These are phyloP conservation scores for Hycleus phaleratus DNA, from an alignment of 1,140 invertebrate genomes.

Conservation along the genomic window DNA sequence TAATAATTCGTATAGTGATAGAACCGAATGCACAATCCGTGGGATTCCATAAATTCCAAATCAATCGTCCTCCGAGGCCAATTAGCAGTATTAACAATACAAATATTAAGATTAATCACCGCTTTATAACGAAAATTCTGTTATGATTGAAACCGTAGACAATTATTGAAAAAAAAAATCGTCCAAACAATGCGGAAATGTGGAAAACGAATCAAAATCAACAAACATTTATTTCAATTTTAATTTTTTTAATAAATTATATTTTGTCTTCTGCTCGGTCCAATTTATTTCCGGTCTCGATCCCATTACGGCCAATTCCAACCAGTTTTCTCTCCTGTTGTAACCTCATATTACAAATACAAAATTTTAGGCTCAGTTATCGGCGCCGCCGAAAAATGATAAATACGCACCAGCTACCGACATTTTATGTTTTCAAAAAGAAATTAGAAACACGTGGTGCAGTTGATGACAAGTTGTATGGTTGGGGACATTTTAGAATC, in stretches of 20 bases:
- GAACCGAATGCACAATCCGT: neutral
- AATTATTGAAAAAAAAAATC: no score
- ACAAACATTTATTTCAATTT: slow-evolving; percentile 3
- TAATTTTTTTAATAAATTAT: slow-evolving; percentile 2
- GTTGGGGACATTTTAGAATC: no score
- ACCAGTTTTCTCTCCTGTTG: no score
- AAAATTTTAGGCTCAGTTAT: neutral
- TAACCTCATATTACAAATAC: no score
- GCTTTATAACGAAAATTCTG: neutral
- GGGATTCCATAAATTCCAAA: slow-evolving; percentile 8
- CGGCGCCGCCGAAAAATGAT: neutral
- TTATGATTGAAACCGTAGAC: no score
- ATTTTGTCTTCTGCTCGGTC: neutral
- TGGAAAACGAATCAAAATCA: slow-evolving; percentile 3
- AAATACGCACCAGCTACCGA: neutral
- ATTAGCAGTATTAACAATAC: slow-evolving; percentile 10
- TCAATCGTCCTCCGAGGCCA: slow-evolving; percentile 10
- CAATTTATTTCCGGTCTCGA: no score
- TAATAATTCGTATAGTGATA: no score
- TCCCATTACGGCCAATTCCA: no score
- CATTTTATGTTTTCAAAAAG: neutral
- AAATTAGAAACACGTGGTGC: no score
- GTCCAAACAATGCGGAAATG: no score
- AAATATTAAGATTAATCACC: slow-evolving; percentile 10
- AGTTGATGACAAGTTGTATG: no score